Base-by-base conservation (phyloP, 2,888 invertebrate genomes). In the Patella depressa region DNA sequence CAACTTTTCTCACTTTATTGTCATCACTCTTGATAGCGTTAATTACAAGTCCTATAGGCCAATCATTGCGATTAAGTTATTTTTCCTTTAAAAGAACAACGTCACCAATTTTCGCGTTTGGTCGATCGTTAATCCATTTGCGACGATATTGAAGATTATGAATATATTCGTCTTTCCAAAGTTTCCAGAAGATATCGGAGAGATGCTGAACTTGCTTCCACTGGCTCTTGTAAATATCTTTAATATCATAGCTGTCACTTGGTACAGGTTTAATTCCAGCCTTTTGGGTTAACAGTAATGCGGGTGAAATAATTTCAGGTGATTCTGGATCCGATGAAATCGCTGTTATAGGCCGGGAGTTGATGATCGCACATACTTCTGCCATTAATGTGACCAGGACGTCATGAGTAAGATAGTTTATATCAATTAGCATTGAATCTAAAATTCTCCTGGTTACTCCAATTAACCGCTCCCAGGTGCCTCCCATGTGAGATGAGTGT, bases 401-500 rank as follows among this genome's bases (percentile, higher is more conserved):
- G 19, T 82, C 81, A 76, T 80, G 79, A 45, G 34, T 45, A 45
- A 45, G 34, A 45, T 45, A 7, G 34, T 45, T 45, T 45, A 75
- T n/a, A 15, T 75, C 73, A 12, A 54, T 45, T 9, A 83, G 71
- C 81, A 81, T 79, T 3, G 81, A 79, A 14, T 82, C 78, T 9
- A 83, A 71, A 17, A 83, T 77, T 3, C 82, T 72, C 14, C 80
- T 73, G 0, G 80, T 72, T 19, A 82, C 59, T 0, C 81, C 82
- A 17, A 83, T 83, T 78, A 83, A 78, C 0, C 80, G 75, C 24
- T 24, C 24, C 24, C 24, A 24, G 24, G 24, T 1, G 1, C 24
- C 70, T 81, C 81, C 80, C 83, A 83, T 77, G 53, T 81, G 81
- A 24, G 83, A 83, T 54, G 81, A 77, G 69, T 81, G 78, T 2